Evolutionary conservation across 2,888 invertebrate genomes (phyloP), one percentile per base, ranked within the genome.

Genomic region (Sclerodermus sp.): DNA sequence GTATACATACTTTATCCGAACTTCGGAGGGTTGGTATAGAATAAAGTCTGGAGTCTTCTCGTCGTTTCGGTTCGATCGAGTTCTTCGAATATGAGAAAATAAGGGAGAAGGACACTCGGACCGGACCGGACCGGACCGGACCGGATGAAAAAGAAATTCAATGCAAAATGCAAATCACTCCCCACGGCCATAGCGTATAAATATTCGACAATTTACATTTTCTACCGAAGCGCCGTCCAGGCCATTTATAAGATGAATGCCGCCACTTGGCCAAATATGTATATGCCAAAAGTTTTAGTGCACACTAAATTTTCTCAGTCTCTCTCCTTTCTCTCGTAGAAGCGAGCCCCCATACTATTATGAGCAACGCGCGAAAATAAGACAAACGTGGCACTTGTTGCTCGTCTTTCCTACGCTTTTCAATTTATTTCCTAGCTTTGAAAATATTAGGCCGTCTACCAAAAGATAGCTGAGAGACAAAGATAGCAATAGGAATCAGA

Each of bases 201-300:
- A 73, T 73, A 73, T 71, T 64, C 62, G 62, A 59, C 61, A 60
- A 74, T 74, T 74, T 73, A 71, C 71, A 72, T 73, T 71, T 67
- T 64, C 60, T 50, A 51, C 53, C 53, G 55, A 51, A 51, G 54
- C 52, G 39, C 47, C 61, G 57, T 55, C 53, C 53, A 36, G 59
- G 55, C 71, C 66, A 68, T 73, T 74, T 65, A 62, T 71, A 73
- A 73, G 73, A 74, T 69, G 68, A 67, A 74, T 73, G 62, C 69
- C 67, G 64, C 71, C 66, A 72, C 73, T 73, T 70, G 66, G 53
- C 64, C 57, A 67, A 70, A 74, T 72, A 23, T 23, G 23, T 23
- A 66, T 71, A 74, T 60, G 70, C 56, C 62, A 68, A 73, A 74
- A 73, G 71, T 73, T 74, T 74, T 71, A 74, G 65, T 71, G 64